Evolutionary conservation across 1,140 invertebrate genomes (phyloP), one percentile per base, ranked within the genome.

Genomic region (Druon quercuslanigerum): DNA sequence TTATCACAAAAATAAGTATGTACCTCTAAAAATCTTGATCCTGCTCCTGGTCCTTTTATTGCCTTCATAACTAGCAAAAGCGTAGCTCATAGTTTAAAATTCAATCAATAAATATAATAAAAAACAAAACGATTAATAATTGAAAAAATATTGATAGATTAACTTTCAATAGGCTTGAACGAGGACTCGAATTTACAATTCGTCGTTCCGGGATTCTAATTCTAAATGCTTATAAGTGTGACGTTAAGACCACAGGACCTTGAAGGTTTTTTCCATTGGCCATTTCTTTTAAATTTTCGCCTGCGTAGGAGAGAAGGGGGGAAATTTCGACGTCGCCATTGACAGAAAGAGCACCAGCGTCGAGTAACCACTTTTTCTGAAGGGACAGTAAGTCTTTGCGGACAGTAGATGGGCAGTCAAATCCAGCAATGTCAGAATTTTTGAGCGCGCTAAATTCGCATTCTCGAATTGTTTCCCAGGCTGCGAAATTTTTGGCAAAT

Each of bases 401-500:
- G 4, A 97, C 96, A 0, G 98, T 99, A 0, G 94, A 95, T 0
- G 98, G 96, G 79, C 97, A 98, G 90, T 99, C 98, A 86, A 98
- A 97, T 70, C 95, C 95, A 46, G 93, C 95, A 1, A 93, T 92
- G 90, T 99, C 96, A 4, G 96, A 93, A 92, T 99, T 99, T 89
- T 99, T 99, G 78, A 99, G 88, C 0, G 99, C 98, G 85, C 98
- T 98, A 88, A 99, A 99, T 89, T 99, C 99, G 76, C 96, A 95
- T 83, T 98, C 95, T 71, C 98, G 93, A 0, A 95, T 92, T 0
- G 98, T 98, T 93, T 99, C 97, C 95, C 98, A 98, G 5, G 97
- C 97, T 19, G 96, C 96, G 87, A 99, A 98, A 82, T 95, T 96
- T 90, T 96, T 94, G 0, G 97, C 94, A 90, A 98, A 98, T 85